Conservation (phyloP, 2,888 invertebrate genomes). For the Syritta pipiens region DNA sequence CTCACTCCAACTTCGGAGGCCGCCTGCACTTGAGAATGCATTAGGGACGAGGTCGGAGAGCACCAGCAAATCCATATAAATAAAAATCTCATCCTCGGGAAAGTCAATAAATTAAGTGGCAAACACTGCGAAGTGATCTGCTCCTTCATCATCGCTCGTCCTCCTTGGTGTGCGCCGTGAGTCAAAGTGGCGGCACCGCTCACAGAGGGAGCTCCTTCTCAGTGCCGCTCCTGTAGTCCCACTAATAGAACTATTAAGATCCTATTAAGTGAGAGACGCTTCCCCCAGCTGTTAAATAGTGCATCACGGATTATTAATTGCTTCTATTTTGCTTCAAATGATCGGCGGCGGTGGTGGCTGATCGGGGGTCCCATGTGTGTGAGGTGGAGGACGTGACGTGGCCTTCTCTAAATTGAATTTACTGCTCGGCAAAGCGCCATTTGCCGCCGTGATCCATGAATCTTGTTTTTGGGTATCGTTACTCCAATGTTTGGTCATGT, state of each 20-base stretch:
- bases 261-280: constrained; percentile 57
- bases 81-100: constrained; percentile 67
- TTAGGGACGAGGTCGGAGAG: constrained; percentile 64
- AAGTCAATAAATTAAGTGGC: constrained; percentile 68
- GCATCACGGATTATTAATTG: constrained; percentile 70
- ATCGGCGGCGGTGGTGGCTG: constrained; percentile 14
- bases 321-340: constrained; percentile 60
- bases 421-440: constrained; percentile 52
- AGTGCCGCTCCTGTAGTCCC: constrained; percentile 16
- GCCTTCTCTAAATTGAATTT: constrained; percentile 39
- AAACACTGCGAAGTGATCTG: constrained; percentile 59
- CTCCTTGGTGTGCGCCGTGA: constrained; percentile 35
- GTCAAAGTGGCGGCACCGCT: constrained; percentile 49
- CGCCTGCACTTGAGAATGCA: constrained; percentile 69
- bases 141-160: constrained; percentile 50
- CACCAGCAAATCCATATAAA: constrained; percentile 66
- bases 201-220: constrained; percentile 15
- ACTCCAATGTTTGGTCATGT: constrained; percentile 51
- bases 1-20: too few species aligned
- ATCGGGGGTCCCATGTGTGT: background rate
- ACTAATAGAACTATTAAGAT: constrained; percentile 69
- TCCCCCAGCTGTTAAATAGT: constrained; percentile 69
- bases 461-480: constrained; percentile 28
- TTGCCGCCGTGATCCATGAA: constrained; percentile 52
- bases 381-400: constrained; percentile 24